phyloP scores from a whole-genome alignment of 2,888 invertebrate species.

The Agriopis marginaria region DNA sequence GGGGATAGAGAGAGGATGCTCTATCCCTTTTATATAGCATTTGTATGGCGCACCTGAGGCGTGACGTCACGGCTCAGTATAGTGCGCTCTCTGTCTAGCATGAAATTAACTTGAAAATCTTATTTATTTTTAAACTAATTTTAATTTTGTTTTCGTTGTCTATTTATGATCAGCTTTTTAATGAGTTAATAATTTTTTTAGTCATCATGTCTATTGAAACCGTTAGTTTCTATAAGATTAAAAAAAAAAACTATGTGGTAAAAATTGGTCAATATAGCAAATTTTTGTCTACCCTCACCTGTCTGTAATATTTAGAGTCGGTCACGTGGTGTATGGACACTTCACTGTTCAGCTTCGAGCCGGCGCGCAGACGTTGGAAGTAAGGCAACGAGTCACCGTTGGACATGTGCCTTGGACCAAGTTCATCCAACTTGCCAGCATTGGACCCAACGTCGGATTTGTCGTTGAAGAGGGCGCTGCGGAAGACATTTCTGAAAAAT shows the following conservation, averaged over 20 bases:
- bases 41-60: too few relatives aligned
- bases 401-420: constrained; percentile 50
- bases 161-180: too few relatives aligned
- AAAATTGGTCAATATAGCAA: not conserved
- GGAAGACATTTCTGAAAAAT: constrained; percentile 66
- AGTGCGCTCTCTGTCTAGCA: too few relatives aligned
- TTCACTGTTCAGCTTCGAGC: constrained; percentile 77
- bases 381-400: constrained; percentile 78
- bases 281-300: constrained; percentile 58
- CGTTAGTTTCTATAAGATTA: too few relatives aligned
- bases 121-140: too few relatives aligned
- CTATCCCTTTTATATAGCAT: too few relatives aligned
- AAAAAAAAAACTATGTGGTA: not conserved
- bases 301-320: constrained; percentile 79
- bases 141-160: too few relatives aligned
- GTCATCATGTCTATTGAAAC: too few relatives aligned
- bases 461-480: constrained; percentile 75
- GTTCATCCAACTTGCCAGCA: constrained; percentile 53
- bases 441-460: constrained; percentile 53
- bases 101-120: too few relatives aligned
- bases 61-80: too few relatives aligned
- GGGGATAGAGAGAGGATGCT: too few relatives aligned
- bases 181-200: too few relatives aligned
- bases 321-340: constrained; percentile 81
- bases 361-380: constrained; percentile 76